A percentile compares a stretch with the other conserved stretches of the same genome.
phyloP scores from a whole-genome alignment of 2,113 vertebrate genomes.

The Eptesicus fuscus region DNA sequence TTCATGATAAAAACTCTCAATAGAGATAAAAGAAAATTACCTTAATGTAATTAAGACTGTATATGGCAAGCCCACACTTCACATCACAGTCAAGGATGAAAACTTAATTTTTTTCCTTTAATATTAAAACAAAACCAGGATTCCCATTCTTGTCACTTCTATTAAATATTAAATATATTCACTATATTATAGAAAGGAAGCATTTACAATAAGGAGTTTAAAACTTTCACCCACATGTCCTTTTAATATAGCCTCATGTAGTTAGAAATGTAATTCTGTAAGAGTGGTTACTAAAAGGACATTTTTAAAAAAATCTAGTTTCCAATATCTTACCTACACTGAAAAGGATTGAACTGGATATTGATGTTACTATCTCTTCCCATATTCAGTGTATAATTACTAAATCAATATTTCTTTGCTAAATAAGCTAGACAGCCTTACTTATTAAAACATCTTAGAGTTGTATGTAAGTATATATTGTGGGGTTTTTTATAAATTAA shows the following conservation, averaged over 20 bases:
- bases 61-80: neutral
- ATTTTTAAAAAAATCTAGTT: neutral
- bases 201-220: neutral
- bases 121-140: neutral
- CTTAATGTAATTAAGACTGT: no score
- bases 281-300: neutral
- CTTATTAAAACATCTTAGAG: neutral
- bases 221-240: neutral
- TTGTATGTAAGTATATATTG: neutral
- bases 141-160: no score
- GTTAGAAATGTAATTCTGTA: neutral
- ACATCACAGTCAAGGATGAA: neutral
- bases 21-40: neutral
- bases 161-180: no score
- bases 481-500: neutral
- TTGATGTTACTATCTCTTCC: neutral
- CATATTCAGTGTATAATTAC: neutral
- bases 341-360: neutral
- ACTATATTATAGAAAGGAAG: neutral
- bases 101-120: neutral
- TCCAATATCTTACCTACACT: neutral
- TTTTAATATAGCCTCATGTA: neutral
- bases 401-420: neutral
- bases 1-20: neutral
- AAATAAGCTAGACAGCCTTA: neutral